These are phyloP conservation scores for Passer domesticus DNA, from an alignment of 2,113 vertebrate genomes.

Conservation along the genomic window DNA sequence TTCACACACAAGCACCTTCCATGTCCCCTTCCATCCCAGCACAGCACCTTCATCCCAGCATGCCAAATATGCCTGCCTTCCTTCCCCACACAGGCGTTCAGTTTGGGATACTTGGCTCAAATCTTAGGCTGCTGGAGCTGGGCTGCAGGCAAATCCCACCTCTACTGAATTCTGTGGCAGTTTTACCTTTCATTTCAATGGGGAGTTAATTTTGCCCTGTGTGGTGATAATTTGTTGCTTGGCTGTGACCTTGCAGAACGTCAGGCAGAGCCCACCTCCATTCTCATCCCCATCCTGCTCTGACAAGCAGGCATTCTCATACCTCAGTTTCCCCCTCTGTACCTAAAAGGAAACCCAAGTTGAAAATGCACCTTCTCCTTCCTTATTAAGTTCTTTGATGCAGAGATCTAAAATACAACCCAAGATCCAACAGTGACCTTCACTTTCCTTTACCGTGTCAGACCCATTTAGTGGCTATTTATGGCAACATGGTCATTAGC, in stretches of 20 bases:
- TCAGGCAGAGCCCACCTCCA: neutral
- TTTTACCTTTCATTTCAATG: neutral
- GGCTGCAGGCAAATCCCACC: neutral
- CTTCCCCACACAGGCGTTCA: neutral
- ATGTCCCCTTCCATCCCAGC: neutral
- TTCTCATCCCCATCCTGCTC: neutral
- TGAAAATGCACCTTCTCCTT: constrained; percentile 12
- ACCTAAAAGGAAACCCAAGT: neutral
- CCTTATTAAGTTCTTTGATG: constrained; percentile 19
- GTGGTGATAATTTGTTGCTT: neutral
- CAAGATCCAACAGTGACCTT: constrained; percentile 11
- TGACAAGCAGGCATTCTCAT: neutral
- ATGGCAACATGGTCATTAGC: constrained; percentile 55
- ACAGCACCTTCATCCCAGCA: neutral
- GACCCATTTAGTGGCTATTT: constrained; percentile 50
- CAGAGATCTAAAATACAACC: constrained; percentile 8
- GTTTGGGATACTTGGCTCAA: neutral
- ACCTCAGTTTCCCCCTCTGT: neutral
- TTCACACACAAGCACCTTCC: neutral
- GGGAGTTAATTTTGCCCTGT: neutral
- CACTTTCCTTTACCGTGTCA: neutral
- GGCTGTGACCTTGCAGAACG: neutral
- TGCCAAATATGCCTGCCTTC: neutral
- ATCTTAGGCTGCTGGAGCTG: neutral
- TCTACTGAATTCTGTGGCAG: neutral